Evolutionary conservation across 2,888 invertebrate species (phyloP), one percentile per base, ranked within the genome.

Genomic region (Myathropa florea): DNA sequence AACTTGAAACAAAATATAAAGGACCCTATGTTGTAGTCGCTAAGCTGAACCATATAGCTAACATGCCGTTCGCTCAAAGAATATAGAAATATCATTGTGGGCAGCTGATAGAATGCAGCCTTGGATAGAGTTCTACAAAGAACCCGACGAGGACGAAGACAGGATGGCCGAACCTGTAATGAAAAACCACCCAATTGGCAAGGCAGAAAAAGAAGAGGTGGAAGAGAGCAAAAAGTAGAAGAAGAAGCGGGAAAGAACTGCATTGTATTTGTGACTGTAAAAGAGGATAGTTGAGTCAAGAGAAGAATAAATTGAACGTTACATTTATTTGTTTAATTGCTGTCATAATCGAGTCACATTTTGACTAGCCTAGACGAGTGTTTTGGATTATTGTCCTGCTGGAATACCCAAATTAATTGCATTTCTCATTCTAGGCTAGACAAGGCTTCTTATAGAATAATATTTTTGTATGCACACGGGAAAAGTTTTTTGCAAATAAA

Each of bases 131-230:
- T 39, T 75, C 28, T 39, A 75, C 21, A 60, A 61, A 24, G 61
- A 21, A 61, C 55, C 65, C 59, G 59, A 75, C 39, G 73, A 67
- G 64, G 64, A 33, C 79, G 64, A 36, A 71, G 71, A 79, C 0
- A n/a, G n/a, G 79, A 55, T 2, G 71, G 4, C 79, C 78, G 78
- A 79, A 79, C 36, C 79, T 71, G 26, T 71, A 79, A 63, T 61
- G n/a, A 14, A 70, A 53, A 14, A 53, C n/a, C n/a, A 14, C 1
- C 2, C 53, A 53, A 6, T 3, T 53, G 53, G 53, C 53, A 53
- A 53, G 14, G 3, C 53, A 1, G 53, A 53, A 4, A 1, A 53
- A 21, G 53, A n/a, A n/a, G n/a, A n/a, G n/a, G n/a, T n/a, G n/a
- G n/a, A n/a, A n/a, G n/a, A n/a, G 18, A 53, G 7, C 1, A 14